These are phyloP conservation scores for Centroberyx gerrardi DNA, from an alignment of 2,797 vertebrate genomes.

Conservation along the genomic window DNA sequence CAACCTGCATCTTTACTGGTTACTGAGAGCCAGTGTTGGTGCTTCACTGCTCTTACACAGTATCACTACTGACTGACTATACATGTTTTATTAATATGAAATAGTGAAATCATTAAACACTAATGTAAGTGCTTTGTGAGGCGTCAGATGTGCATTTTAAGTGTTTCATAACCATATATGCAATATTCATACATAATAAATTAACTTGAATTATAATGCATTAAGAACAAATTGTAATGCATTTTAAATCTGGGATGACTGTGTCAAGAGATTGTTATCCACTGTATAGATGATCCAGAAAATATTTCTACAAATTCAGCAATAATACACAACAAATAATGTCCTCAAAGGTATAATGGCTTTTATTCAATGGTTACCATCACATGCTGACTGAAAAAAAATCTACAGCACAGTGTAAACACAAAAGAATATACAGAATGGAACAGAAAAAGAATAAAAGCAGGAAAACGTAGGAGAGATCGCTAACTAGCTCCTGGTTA, in stretches of 20 bases:
- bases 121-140: too few species aligned
- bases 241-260: background rate
- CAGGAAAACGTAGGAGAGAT: background rate
- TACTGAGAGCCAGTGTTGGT: too few species aligned
- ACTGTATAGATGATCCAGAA: background rate
- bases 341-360: background rate
- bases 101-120: background rate
- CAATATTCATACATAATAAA: background rate
- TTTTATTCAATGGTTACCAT: too few species aligned
- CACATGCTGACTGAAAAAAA: too few species aligned
- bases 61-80: background rate
- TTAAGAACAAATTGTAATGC: background rate
- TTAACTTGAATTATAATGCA: too few species aligned
- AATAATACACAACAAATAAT: background rate
- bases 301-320: background rate
- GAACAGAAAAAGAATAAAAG: too few species aligned
- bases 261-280: background rate
- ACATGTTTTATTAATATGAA: background rate
- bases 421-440: background rate
- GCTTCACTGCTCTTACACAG: too few species aligned
- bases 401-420: too few species aligned
- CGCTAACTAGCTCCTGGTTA: background rate
- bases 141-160: too few species aligned
- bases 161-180: background rate
- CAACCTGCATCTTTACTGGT: too few species aligned